phyloP scores from a whole-genome alignment of 2,113 vertebrate species.

The Panthera leo region DNA sequence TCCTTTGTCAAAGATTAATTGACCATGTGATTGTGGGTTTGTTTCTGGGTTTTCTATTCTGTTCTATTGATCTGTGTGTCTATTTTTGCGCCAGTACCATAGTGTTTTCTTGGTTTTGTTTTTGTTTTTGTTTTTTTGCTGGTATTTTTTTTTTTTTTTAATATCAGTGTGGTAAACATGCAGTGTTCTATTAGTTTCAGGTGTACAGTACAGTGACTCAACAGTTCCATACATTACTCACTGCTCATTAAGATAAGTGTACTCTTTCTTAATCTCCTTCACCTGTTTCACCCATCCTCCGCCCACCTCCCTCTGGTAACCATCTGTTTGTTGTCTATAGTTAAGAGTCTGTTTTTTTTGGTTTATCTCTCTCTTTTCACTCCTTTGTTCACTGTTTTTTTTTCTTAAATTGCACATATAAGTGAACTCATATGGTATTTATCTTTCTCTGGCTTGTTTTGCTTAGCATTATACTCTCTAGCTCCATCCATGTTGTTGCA shows the following conservation, averaged over 20 bases:
- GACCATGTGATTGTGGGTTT: neutral
- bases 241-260: neutral
- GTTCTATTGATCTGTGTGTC: neutral
- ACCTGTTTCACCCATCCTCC: neutral
- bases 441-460: no score
- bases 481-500: no score
- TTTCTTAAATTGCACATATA: no score
- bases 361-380: no score
- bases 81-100: neutral
- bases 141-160: neutral
- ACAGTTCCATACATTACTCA: neutral
- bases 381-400: no score
- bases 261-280: neutral
- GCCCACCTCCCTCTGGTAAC: neutral
- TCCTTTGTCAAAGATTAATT: neutral
- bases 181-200: neutral
- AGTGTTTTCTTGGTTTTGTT: neutral
- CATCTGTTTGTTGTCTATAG: no score
- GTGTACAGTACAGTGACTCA: neutral
- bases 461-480: no score
- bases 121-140: neutral
- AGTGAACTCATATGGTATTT: no score
- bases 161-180: neutral
- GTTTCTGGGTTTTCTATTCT: neutral
- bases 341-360: no score